Base-by-base conservation (phyloP, 2,797 vertebrate species). In the Oophaga sylvatica region DNA sequence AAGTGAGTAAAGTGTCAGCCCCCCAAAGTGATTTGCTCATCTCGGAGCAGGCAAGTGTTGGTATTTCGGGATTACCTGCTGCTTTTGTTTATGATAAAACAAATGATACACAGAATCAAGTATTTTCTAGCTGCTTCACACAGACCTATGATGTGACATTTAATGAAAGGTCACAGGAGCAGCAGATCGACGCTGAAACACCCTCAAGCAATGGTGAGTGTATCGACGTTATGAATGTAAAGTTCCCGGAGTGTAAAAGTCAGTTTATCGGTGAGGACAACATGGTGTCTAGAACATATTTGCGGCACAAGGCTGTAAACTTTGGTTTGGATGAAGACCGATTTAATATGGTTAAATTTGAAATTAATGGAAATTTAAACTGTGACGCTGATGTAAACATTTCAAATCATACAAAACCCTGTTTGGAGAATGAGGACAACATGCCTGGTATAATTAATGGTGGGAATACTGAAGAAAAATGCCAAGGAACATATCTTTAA, bases 91-190 rank as follows among this genome's bases (percentile, higher is more conserved):
- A 73, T 13, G 45, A 20, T 60, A 11, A 29, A 29, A 77, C 63
- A 75, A 83, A 73, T 56, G 53, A 59, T 68, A 57, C 26, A 26
- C 63, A 62, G 45, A 20, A 77, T 67, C 41, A 65, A 57, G 48
- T 41, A 2, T 35, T 65, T 57, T 45, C 26, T 73, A 48, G 67
- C n/a, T 53, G 35, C 53, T 29, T 59, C 41, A 80, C 7, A 22
- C 35, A 84, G 8, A 73, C 29, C 16, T 60, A 12, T 76, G 59
- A 81, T 70, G 29, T 53, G 9, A 29, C 22, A 68, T 35, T 11
- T 26, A 59, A 65, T 87, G 86, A 78, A 77, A 76, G 70, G 17
- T 80, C 60, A 81, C 26, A 80, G 20, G 35, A 70, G 22, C 68
- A 19, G 53, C 60, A 65, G 4, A 16, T 15, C 22, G 48, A 31